These are phyloP conservation scores for Tromatobia lineatoria DNA, from an alignment of 2,888 invertebrate genomes.

Conservation along the genomic window DNA sequence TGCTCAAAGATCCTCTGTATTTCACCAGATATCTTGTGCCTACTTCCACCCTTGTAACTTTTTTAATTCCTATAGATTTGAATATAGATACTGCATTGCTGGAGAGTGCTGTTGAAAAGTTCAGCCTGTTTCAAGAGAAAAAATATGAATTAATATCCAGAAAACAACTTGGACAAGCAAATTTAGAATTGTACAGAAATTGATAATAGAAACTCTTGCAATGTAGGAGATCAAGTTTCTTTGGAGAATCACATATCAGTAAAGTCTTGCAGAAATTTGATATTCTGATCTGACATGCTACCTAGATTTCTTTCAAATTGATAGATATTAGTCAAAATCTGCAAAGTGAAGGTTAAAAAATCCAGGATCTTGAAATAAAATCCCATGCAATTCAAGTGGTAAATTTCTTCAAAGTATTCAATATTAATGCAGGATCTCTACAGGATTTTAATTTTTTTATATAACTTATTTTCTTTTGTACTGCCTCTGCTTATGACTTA, in stretches of 20 bases:
- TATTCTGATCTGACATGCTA: not conserved
- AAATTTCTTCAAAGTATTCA: not conserved
- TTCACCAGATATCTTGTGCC: constrained; percentile 92
- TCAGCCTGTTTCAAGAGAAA: constrained; percentile 88
- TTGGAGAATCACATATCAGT: not conserved
- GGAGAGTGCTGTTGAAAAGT: constrained; percentile 98
- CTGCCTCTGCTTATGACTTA: too few relatives aligned
- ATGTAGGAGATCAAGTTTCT: not conserved
- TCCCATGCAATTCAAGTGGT: too few relatives aligned
- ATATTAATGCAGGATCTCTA: not conserved
- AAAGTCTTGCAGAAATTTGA: not conserved
- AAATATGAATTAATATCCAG: not conserved
- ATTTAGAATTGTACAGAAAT: not conserved
- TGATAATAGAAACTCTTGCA: not conserved
- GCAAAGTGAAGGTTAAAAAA: not conserved
- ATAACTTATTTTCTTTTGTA: not conserved
- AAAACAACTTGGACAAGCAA: not conserved
- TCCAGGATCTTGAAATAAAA: too few relatives aligned
- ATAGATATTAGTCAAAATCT: not conserved
- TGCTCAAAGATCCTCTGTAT: constrained; percentile 84
- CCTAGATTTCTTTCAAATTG: not conserved
- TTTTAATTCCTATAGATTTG: constrained; percentile 91
- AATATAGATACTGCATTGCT: constrained; percentile 99
- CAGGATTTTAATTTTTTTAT: not conserved
- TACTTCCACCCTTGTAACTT: constrained; percentile 93